Evolutionary conservation across 2,888 invertebrate species (phyloP), one percentile per base, ranked within the genome.

Genomic region (Tethea ocularis): DNA sequence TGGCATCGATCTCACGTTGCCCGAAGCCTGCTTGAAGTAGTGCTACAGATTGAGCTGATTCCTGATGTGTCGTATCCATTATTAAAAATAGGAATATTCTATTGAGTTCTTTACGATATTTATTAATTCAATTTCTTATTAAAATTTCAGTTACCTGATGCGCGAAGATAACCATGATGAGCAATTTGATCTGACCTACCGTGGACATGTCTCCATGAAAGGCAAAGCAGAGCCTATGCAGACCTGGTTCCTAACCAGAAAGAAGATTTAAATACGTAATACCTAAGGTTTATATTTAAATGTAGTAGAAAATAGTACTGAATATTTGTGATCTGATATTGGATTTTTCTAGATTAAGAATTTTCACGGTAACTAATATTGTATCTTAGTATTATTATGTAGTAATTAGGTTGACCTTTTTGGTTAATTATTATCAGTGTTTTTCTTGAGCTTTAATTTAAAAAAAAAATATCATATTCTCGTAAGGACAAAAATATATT

Each of bases 151-250:
- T 73, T 96, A 96, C 78, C 93, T 98, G 58, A 96, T 96, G 87
- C 94, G 96, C 69, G 95, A 96, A 61, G 96, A 97, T 74, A 98
- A 98, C 90, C 95, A 94, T 75, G 98, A 98, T 75, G 96, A 97
- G 36, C 95, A 96, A 75, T 98, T 98, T 79, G 93, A 96, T 65
- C 95, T 98, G 77, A 96, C 97, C 24, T 97, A 97, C 80, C 95
- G 98, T 57, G 98, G 98, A 17, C 97, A 97, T 62, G 95, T 98
- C 17, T 94, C 95, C 26, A 98, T 98, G 98, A 98, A 98, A 89
- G 98, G 98, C 56, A 97, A 97, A 86, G 96, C 97, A 4, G 97
- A 97, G 64, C 98, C 98, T 1, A 98, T 98, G 98, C 96, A 98
- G 82, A 97, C 98, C 22, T 98, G 98, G 97, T 97, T 98, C 89